Evolutionary conservation across 1,140 invertebrate genomes (phyloP), one percentile per base, ranked within the genome.

Genomic region (Bombus superbus): DNA sequence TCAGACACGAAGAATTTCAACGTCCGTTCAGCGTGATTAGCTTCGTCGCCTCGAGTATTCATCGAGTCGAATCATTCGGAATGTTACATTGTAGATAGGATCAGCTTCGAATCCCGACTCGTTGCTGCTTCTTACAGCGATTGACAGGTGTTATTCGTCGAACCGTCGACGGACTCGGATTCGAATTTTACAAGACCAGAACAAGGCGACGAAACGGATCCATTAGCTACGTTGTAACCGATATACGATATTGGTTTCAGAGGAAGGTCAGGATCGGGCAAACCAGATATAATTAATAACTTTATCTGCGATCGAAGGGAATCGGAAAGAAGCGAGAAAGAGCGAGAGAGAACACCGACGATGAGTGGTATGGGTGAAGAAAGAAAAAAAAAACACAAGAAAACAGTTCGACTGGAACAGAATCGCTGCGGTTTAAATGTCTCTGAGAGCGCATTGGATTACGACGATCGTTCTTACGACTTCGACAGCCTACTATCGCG

Each of bases 401-500:
- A 79, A 47, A 79, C 66, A 47, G 53, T 38, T 59, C 28, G 40
- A 38, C 22, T 53, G 75, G 75, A 80, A 72, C 68, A 11, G 83
- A 79, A 85, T 62, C 68, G 25, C 42, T 85, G 83, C 74, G 83
- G 83, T 85, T 85, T 80, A 38, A 79, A 44, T 71, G 53, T 80
- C 76, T 85, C 32, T 32, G 53, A 72, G 53, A 28, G 9, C 53
- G 83, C 83, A 72, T 85, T 85, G 83, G 40, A 80, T 85, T 85
- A 85, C 83, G 76, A 71, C 15, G 68, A 80, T 72, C 83, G 40
- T 85, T 79, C 82, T 75, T 83, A 75, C 73, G 5, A 83, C 81
- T 84, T 80, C 40, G 76, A 85, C 76, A 44, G 38, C 40, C n/a
- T 57, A 28, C 83, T 85, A 85, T 85, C 83, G 66, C 53, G 76